Base-by-base conservation (phyloP, 2,888 invertebrate species). In the Euspilapteryx auroguttella region DNA sequence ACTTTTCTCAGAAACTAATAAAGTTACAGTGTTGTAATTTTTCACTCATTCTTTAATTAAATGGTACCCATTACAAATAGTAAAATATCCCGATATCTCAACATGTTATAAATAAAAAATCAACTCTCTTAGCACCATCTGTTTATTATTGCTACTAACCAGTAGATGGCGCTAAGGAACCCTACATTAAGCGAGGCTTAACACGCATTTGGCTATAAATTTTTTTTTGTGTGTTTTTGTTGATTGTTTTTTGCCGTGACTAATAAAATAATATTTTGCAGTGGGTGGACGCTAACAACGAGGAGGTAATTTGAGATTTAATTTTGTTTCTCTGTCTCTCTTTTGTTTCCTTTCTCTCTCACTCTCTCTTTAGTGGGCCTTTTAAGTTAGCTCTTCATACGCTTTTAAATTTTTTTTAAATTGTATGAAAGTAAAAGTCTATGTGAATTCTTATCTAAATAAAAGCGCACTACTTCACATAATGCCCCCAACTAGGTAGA, bases 201-300 rank as follows among this genome's bases (percentile, higher is more conserved):
- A 45, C 40, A 42, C 39, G 36, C 46, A 45, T 31, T 40, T 13
- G 24, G 27, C 28, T 11, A 50, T 61, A 69, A 66, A 69, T 68
- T 73, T 69, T 68, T 71, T 52, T 69, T 68, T 17, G 17, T 17
- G 8, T 17, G 33, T 40, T 31, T 47, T 37, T 36, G 34, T 47
- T 40, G 46, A 43, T 51, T 40, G 41, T 42, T 46, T 41, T 47
- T 44, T 41, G 39, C 47, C 54, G 57, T 75, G 51, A 66, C 69
- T 69, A 69, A 71, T 80, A 35, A 32, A 47, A 55, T 56, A 64
- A 69, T 71, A 54, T 73, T 68, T 75, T 73, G 49, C 81, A 82
- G 82, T 82, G 82, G 82, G 81, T 82, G 66, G 82, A 80, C 71
- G 79, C 80, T 66, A 80, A 79, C 71, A 79, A 78, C 61, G 81